phyloP scores from a whole-genome alignment of 2,888 invertebrate genomes.

The Dynastes hyllus region DNA sequence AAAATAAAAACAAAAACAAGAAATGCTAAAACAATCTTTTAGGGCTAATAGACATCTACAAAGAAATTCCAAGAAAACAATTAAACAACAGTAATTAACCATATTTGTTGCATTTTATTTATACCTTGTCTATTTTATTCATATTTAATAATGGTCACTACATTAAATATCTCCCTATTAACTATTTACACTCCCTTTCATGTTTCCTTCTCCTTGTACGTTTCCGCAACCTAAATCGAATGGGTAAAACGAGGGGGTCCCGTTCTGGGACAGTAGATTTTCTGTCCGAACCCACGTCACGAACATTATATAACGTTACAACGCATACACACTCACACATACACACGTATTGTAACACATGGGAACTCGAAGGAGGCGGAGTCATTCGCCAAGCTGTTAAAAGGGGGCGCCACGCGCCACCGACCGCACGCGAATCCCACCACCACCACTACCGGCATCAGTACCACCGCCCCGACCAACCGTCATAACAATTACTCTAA shows the following conservation, averaged over 20 bases:
- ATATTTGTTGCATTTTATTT: too few relatives aligned
- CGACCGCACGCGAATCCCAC: slow-evolving; percentile 53
- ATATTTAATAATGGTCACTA: too few relatives aligned
- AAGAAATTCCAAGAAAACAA: too few relatives aligned
- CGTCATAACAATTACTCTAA: slow-evolving; percentile 58
- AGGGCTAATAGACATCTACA: too few relatives aligned
- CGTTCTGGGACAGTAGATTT: slow-evolving; percentile 28
- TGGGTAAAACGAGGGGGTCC: slow-evolving; percentile 10
- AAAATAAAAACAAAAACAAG: too few relatives aligned
- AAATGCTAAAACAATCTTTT: too few relatives aligned
- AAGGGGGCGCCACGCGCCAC: slow-evolving; percentile 53
- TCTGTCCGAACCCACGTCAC: slow-evolving; percentile 25
- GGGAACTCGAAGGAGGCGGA: slow-evolving; percentile 31
- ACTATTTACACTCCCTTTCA: not conserved
- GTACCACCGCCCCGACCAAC: slow-evolving; percentile 44
- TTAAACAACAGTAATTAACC: too few relatives aligned
- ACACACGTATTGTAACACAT: slow-evolving; percentile 14
- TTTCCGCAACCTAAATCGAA: not conserved
- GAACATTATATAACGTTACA: slow-evolving; percentile 21
- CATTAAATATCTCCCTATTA: too few relatives aligned
- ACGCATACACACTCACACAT: not conserved
- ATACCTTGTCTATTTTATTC: too few relatives aligned
- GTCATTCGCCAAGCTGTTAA: slow-evolving; percentile 46
- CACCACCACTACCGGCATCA: slow-evolving; percentile 26
- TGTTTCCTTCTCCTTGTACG: not conserved